These are phyloP conservation scores for Euglossa dilemma DNA, from an alignment of 1,140 invertebrate genomes.

Conservation along the genomic window DNA sequence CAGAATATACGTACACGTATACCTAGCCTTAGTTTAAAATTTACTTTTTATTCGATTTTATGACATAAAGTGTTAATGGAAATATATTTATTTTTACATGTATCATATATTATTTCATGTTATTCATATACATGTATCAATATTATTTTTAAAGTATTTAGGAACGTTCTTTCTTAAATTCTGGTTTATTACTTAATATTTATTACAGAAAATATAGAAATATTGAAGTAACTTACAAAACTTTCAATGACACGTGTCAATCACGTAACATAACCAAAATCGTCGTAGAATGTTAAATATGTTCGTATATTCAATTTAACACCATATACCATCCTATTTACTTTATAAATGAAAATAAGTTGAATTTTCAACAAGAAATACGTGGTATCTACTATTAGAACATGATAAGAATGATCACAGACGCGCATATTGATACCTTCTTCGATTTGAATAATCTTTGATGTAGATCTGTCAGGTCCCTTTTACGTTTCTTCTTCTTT, in stretches of 20 bases:
- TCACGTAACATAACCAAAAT: slow-evolving; percentile 26
- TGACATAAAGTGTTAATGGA: neutral
- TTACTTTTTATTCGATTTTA: neutral
- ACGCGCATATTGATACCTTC: neutral
- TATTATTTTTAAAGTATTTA: neutral
- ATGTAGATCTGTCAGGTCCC: neutral
- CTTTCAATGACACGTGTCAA: neutral
- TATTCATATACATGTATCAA: too few species aligned
- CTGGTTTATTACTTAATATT: neutral
- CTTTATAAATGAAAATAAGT: neutral
- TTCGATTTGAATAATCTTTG: neutral
- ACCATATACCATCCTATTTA: neutral
- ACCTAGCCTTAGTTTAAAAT: neutral
- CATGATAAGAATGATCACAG: neutral
- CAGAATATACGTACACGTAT: neutral
- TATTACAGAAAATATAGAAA: neutral
- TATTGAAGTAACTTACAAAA: neutral
- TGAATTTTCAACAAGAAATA: neutral
- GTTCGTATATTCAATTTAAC: neutral
- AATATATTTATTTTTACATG: neutral
- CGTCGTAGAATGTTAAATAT: neutral
- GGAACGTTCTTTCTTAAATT: neutral
- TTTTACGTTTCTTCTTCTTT: slow-evolving; percentile 40
- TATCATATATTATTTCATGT: neutral
- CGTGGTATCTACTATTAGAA: neutral